Evolutionary conservation across 2,888 invertebrate genomes (phyloP), one percentile per base, ranked within the genome.

Genomic region (Phymatocera aterrima): DNA sequence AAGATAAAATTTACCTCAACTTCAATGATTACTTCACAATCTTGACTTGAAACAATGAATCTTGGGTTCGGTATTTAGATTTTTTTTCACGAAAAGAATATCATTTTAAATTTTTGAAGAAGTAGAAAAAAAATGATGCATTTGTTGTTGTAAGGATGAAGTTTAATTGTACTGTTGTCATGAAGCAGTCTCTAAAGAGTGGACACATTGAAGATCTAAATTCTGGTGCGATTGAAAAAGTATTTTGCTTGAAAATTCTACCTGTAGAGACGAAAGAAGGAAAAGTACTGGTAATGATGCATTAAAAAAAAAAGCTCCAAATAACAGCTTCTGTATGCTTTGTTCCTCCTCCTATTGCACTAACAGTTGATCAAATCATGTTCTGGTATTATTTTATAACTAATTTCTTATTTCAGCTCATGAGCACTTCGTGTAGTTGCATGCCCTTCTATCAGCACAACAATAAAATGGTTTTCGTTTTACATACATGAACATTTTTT

Each of bases 391-490:
- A 72, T 40, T 77, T 77, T 61, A 77, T 77, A 31, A 64, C 64
- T 78, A 78, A 57, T 78, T 78, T 78, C 28, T 78, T 43, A 60
- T 78, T 78, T 78, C 78, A 78, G 78, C 78, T 46, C 60, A 74
- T 60, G 78, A 78, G 78, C 74, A 60, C 37, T 72, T 78, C 46
- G 43, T 78, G 61, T 78, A 78, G 70, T 78, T 78, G 78, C 78
- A 78, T 78, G 78, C 37, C 46, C 57, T 78, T 31, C 60, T 78
- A 3, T 37, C 78, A 61, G 74, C 74, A 74, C 78, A 60, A 37
- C 46, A 78, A 78, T 78, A 78, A 78, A 72, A 78, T 75, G 75
- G 75, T 75, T 75, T 75, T 75, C 57, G 57, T 75, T 75, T 8
- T 75, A 28, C 28, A 72, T 48, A 34, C 34, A 18, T 70, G 31